Conservation (phyloP, 1,140 invertebrate genomes). For the Riptortus pedestris region DNA sequence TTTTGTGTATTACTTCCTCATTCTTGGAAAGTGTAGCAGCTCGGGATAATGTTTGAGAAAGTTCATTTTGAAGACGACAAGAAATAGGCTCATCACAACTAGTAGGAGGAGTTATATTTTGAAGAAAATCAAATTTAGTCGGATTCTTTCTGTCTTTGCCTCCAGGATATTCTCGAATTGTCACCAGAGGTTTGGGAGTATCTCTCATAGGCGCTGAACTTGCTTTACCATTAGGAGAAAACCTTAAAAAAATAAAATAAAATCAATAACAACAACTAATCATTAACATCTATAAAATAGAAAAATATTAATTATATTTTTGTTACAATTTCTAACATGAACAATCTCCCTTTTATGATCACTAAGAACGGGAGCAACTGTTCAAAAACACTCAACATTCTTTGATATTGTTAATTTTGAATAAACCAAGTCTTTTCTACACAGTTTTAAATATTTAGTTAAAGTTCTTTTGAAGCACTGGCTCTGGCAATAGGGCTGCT, state of each 20-base stretch:
- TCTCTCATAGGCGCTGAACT: slow-evolving; percentile 21
- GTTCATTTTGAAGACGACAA: slow-evolving; percentile 57
- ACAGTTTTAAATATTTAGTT: no score
- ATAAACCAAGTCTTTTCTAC: no score
- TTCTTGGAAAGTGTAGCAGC: slow-evolving; percentile 45
- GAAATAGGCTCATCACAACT: slow-evolving; percentile 39
- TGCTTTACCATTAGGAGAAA: slow-evolving; percentile 31
- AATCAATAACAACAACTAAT: no score
- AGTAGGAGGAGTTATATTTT: slow-evolving; percentile 32
- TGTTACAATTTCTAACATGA: no score
- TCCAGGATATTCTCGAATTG: slow-evolving; percentile 55
- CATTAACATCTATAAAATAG: no score
- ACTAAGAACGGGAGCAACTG: no score
- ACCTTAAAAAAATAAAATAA: neutral
- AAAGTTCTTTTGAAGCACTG: no score
- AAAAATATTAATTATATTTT: no score
- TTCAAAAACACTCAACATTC: no score
- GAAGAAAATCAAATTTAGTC: slow-evolving; percentile 55
- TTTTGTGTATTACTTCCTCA: neutral
- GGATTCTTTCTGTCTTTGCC: slow-evolving; percentile 48
- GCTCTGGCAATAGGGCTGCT: no score
- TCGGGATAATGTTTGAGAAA: slow-evolving; percentile 57
- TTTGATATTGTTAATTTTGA: no score
- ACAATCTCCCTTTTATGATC: no score
- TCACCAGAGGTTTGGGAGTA: slow-evolving; percentile 39